Evolutionary conservation across 1,140 invertebrate species (phyloP), one percentile per base, ranked within the genome.

Genomic region (Drosophila asahinai): DNA sequence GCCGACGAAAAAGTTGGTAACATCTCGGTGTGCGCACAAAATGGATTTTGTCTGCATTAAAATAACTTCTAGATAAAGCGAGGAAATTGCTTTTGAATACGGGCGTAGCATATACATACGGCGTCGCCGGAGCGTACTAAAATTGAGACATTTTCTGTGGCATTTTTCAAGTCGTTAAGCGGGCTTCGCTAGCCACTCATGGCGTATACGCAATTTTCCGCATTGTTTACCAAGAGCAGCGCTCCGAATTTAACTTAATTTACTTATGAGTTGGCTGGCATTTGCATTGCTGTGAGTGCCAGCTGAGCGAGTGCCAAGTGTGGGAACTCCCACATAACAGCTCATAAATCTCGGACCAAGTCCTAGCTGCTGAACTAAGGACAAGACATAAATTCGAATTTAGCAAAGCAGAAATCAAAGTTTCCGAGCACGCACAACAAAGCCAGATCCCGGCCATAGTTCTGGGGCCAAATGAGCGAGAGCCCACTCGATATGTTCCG

Each of bases 21-120:
- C 79, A 64, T 70, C 22, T 47, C 30, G 48, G 49, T 33, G 30
- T 33, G 49, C 22, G 36, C 42, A 49, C 54, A 61, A 61, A 73
- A 73, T 61, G 78, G 79, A 81, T 81, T 81, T 77, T 72, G 60
- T 58, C 65, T 71, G 67, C 70, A 73, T 81, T 66, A 81, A 81
- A 81, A 81, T 77, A 80, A 81, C 79, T 81, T 81, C 68, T 72
- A 81, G 80, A 81, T 81, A 81, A 81, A 81, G 62, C 51, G 66
- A 77, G 80, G 63, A 81, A 81, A 81, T 81, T 77, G 79, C 80
- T 73, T 81, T 81, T 77, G 79, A 81, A 81, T 73, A 73, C 36
- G 19, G 17, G 8, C 51, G 45, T 30, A 36, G 25, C 36, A 71
- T 15, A 30, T 40, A 71, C 72, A 63, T 81, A 73, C 66, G 73